Conservation (phyloP, 2,113 vertebrate genomes). For the Microcebus jonahi region DNA sequence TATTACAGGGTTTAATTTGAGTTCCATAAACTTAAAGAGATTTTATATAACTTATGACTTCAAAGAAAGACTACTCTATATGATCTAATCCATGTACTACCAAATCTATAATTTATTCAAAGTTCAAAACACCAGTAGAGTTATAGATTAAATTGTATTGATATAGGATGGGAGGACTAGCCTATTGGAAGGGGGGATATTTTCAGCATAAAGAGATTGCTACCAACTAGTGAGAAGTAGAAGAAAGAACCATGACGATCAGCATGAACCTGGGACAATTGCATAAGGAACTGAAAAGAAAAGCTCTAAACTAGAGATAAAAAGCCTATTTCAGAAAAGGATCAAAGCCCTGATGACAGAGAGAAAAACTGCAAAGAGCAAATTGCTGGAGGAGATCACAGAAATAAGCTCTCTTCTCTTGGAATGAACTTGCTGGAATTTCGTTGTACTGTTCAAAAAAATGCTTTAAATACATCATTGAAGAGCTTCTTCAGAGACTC, state of each 20-base stretch:
- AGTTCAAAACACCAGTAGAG: background rate
- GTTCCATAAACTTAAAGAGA: background rate
- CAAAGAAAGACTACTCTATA: background rate
- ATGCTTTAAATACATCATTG: conserved; percentile 61
- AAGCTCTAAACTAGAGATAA: conserved; percentile 48
- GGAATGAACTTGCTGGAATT: conserved; percentile 66
- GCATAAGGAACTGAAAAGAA: conserved; percentile 32
- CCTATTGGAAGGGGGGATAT: background rate
- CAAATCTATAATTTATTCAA: background rate
- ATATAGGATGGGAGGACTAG: background rate
- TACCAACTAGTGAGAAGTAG: background rate
- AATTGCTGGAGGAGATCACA: conserved; percentile 66
- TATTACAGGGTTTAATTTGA: background rate
- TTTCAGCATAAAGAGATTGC: conserved; percentile 45
- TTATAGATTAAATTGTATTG: background rate
- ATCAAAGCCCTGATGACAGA: conserved; percentile 44
- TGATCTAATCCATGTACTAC: background rate
- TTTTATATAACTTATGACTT: background rate
- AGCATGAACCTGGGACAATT: conserved; percentile 53
- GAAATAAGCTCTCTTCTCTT: conserved; percentile 35
- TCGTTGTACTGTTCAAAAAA: conserved; percentile 67
- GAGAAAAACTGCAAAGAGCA: conserved; percentile 51
- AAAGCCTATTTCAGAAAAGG: conserved; percentile 56
- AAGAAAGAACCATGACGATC: conserved; percentile 59
- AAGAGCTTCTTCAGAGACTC: conserved; percentile 57